Evolutionary conservation across 1,140 invertebrate species (phyloP).

Genomic region (Caenorhabditis inopinata): DNA sequence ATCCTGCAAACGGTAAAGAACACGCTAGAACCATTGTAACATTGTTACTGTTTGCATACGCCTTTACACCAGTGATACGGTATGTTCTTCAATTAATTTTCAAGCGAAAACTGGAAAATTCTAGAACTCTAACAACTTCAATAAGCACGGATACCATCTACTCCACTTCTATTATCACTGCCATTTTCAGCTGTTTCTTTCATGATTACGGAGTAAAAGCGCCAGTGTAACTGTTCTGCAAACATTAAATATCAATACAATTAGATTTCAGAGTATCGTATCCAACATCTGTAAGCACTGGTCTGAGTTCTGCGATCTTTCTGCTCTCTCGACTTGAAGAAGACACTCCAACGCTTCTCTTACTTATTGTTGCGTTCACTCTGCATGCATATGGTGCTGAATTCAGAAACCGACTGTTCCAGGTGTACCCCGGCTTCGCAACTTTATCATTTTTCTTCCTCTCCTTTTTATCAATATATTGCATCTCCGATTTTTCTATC

Average conservation of each 20-base stretch:
- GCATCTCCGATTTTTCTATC: slow-evolving; percentile 58
- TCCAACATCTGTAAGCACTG: slow-evolving; percentile 56
- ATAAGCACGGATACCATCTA: slow-evolving; percentile 96
- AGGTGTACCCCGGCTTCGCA: not conserved
- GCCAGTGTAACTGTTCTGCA: slow-evolving; percentile 73
- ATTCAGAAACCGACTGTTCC: slow-evolving; percentile 67
- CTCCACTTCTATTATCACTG: slow-evolving; percentile 82
- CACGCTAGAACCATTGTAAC: slow-evolving; percentile 51
- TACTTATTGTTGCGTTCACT: slow-evolving; percentile 82
- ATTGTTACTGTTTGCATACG: slow-evolving; percentile 57
- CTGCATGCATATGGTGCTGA: slow-evolving; percentile 85
- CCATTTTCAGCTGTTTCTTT: slow-evolving; percentile 83
- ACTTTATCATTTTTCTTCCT: slow-evolving; percentile 51
- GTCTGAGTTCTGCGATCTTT: slow-evolving; percentile 74
- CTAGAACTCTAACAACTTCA: slow-evolving; percentile 87
- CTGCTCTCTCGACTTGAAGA: slow-evolving; percentile 80
- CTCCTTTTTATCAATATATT: slow-evolving; percentile 41
- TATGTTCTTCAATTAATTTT: too few relatives aligned
- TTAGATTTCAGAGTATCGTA: slow-evolving; percentile 59
- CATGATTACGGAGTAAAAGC: slow-evolving; percentile 84
- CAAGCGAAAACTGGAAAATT: not conserved
- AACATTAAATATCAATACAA: too few relatives aligned
- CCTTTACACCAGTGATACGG: slow-evolving; percentile 63
- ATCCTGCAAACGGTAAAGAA: slow-evolving; percentile 18
- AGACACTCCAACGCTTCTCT: slow-evolving; percentile 82